Evolutionary conservation across 2,113 vertebrate genomes (phyloP), one percentile per base, ranked within the genome.

Genomic region (Phoxinus phoxinus): DNA sequence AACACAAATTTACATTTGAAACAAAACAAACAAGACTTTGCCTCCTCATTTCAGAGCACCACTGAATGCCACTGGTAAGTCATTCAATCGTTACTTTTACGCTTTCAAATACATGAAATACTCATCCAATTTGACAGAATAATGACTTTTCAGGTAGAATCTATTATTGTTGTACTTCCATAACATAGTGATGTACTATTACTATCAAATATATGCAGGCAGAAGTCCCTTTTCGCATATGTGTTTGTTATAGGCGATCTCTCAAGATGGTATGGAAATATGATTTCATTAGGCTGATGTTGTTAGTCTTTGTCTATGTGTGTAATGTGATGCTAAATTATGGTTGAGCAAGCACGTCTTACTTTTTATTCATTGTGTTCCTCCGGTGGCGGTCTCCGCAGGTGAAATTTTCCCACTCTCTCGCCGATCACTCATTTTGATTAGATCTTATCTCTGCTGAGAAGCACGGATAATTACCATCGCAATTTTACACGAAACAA

Each of bases 391-490:
- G 58, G 61, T 27, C 37, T 32, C 32, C 30, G 9, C 82, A 84
- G 82, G 82, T 84, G 17, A 73, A 74, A 35, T 63, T 82, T 44
- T 69, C 19, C 41, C 80, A 67, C 65, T 51, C 37, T 32, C 67
- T 74, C 77, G n/a, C 37, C 69, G 21, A 86, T 73, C 53, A 86
- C 53, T 81, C 69, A 81, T 78, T 81, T 46, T 81, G 85, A 86
- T 86, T 86, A 81, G 78, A 81, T 86, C 32, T 74, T n/a, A 86
- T 61, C 56, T 73, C 85, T 81, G 56, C 85, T 86, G 56, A 81
- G 77, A 81, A 61, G 63, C 71, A 23, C n/a, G 10, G 65, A 86
- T 81, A 86, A 86, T 86, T 74, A 81, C 78, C 78, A 13, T 86
- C 19, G 85, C 67, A 74, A 86, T 81, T 74, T 86, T 74, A 72